These are phyloP conservation scores for Melanophora roralis DNA, from an alignment of 2,888 invertebrate genomes.

Conservation along the genomic window DNA sequence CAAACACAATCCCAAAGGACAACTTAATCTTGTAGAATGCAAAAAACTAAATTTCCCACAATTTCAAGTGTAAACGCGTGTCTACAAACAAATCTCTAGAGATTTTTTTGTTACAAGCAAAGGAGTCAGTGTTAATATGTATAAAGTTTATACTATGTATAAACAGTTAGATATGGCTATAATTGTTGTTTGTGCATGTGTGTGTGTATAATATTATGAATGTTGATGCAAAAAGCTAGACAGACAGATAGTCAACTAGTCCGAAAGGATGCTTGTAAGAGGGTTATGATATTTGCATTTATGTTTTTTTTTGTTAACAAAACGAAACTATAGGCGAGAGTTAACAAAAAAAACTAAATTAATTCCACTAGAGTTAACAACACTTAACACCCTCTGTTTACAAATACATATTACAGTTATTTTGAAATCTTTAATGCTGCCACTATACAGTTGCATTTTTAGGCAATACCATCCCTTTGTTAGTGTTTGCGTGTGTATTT, in stretches of 20 bases:
- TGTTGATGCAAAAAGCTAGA: conserved; percentile 4
- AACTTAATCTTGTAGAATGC: conserved; percentile 46
- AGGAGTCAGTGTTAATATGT: conserved; percentile 32
- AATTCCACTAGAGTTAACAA: conserved; percentile 54
- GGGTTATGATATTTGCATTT: conserved; percentile 58
- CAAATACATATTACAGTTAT: neutral
- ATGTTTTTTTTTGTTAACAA: conserved; percentile 41
- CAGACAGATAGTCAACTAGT: neutral
- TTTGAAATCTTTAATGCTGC: neutral
- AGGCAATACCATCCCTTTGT: neutral
- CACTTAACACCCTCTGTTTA: conserved; percentile 50
- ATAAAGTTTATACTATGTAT: too few species aligned
- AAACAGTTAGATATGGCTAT: conserved; percentile 4
- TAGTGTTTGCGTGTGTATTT: neutral
- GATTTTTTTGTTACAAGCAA: conserved; percentile 21
- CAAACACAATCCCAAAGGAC: conserved; percentile 48
- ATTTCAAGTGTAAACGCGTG: conserved; percentile 61
- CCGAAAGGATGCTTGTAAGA: neutral
- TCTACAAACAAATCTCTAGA: conserved; percentile 47
- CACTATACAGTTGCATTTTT: conserved; percentile 36
- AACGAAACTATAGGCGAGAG: neutral
- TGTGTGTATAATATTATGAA: conserved; percentile 13
- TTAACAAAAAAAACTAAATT: conserved; percentile 44
- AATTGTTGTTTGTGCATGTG: neutral
- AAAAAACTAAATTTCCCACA: conserved; percentile 56